Base-by-base conservation (phyloP, 2,113 vertebrate species). In the Thryonomys swinderianus region DNA sequence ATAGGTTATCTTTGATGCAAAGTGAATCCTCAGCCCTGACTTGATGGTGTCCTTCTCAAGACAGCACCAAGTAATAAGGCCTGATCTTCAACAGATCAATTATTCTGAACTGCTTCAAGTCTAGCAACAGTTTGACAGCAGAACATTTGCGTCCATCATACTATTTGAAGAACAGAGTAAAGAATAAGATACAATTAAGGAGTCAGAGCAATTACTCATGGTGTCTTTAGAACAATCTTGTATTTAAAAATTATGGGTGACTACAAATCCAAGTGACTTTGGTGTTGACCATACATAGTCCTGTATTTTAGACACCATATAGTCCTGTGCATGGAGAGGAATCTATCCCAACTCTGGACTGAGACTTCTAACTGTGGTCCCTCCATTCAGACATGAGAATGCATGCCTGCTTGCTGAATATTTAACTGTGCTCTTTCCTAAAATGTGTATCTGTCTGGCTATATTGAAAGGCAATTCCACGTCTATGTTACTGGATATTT, bases 201-300 rank as follows among this genome's bases (percentile, higher is more conserved):
- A 96, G 40, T 94, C 64, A 59, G 42, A 85, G 48, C 88, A 85
- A 90, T 97, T 78, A 78, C n/a, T 53, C 90, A 69, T 25, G 48
- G 71, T 88, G 18, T 71, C 57, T 96, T 74, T 73, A 34, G 18
- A 90, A 79, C 51, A 62, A 2, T 79, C 18, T 45, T 85, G 55
- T 88, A 71, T 95, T 86, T 86, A 27, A 82, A 80, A 94, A 45
- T 53, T 25, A 6, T 48, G 53, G 4, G 57, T 86, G 85, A 84
- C 78, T 59, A 69, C 88, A 96, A 66, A 37, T 20, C 57, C 12
- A 34, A 21, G 9, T 40, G 88, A 34, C 55, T 71, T 21, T 67
- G 51, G 27, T 53, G 5, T 42, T 40, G 37, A 83, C 42, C n/a
- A 14, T 21, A 2, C 55, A 85, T 42, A 17, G n/a, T 71, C 14